Conservation (phyloP, 2,888 invertebrate genomes). For the Ennomos quercinarius region DNA sequence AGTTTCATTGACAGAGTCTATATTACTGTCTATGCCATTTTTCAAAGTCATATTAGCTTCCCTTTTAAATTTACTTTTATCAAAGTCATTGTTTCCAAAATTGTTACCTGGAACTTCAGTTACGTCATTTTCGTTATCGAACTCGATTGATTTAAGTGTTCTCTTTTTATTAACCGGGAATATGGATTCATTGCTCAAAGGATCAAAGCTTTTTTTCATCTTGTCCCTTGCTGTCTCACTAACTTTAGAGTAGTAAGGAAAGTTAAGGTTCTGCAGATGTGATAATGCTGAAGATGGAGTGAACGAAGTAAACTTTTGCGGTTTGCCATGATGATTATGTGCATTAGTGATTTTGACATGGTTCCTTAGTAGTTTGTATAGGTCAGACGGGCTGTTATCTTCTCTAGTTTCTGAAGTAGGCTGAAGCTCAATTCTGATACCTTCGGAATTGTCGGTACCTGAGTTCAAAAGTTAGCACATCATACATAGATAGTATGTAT, state of each 20-base stretch:
- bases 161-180: constrained; percentile 8
- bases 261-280: no score
- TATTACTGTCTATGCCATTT: neutral
- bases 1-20: neutral
- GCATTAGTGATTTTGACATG: constrained; percentile 46
- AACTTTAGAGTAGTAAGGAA: no score
- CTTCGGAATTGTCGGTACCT: constrained; percentile 43
- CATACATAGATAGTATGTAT: no score
- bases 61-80: constrained; percentile 2
- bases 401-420: constrained; percentile 33
- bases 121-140: neutral
- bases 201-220: no score
- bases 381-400: constrained; percentile 36
- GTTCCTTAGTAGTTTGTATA: constrained; percentile 42
- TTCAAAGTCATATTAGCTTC: constrained; percentile 5
- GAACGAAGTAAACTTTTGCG: neutral
- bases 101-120: neutral
- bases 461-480: neutral
- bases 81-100: neutral
- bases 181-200: no score
- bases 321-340: neutral
- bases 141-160: constrained; percentile 10
- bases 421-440: constrained; percentile 47
- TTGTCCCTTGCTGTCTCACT: no score
- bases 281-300: no score